Percentiles rank a stretch among this genome's conserved stretches.
phyloP scores from a whole-genome alignment of 2,797 vertebrate genomes.

The Vultur gryphus region DNA sequence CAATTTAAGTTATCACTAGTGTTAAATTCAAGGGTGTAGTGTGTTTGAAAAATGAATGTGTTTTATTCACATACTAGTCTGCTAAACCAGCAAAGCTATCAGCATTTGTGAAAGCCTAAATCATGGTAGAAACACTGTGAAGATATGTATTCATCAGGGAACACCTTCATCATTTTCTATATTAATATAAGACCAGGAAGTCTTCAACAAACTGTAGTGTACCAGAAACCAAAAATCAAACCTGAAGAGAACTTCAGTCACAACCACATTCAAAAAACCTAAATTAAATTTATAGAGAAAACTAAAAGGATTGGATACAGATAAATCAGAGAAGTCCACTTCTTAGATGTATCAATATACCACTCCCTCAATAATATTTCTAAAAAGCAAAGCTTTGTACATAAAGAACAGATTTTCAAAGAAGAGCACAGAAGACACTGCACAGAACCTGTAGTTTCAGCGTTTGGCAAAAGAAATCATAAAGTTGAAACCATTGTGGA shows the following conservation, averaged over 20 bases:
- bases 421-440: background rate
- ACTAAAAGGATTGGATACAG: background rate
- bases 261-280: background rate
- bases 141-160: background rate
- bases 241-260: background rate
- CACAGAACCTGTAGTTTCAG: background rate
- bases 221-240: background rate
- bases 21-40: background rate
- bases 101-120: background rate
- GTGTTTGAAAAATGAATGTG: background rate
- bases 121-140: background rate
- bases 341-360: background rate
- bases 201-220: background rate
- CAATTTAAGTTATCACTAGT: background rate
- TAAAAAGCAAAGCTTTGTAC: background rate
- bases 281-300: background rate
- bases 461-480: background rate
- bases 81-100: conserved; percentile 8
- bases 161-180: background rate
- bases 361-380: background rate
- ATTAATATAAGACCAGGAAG: background rate
- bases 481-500: background rate
- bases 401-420: background rate
- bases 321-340: background rate
- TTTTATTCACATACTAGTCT: background rate